Evolutionary conservation across 2,888 invertebrate species (phyloP).

Genomic region (Seira musarum): DNA sequence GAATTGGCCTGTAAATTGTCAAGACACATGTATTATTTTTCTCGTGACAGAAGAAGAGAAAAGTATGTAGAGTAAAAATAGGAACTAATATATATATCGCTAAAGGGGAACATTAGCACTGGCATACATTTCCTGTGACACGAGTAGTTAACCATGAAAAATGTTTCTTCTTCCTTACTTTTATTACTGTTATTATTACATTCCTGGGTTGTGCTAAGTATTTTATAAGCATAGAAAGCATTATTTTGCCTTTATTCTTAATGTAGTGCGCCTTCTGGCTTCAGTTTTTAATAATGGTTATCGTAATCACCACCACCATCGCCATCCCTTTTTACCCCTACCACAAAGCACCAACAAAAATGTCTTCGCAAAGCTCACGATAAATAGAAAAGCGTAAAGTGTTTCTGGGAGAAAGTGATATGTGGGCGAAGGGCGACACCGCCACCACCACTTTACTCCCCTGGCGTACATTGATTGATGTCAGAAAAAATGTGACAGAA

Average conservation of each 20-base stretch:
- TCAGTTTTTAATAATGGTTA: neutral
- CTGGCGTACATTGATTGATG: conserved; percentile 51
- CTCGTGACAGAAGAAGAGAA: conserved; percentile 16
- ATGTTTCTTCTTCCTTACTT: conserved; percentile 54
- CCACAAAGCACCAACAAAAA: neutral
- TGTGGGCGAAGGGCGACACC: neutral
- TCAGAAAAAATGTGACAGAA: conserved; percentile 60
- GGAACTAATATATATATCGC: conserved; percentile 40
- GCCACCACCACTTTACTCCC: too few species aligned
- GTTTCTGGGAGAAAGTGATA: too few species aligned
- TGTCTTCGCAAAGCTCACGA: too few species aligned
- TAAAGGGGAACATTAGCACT: conserved; percentile 57
- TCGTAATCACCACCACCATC: conserved; percentile 31
- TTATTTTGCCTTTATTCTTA: neutral
- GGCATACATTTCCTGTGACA: conserved; percentile 60
- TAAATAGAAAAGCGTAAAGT: too few species aligned
- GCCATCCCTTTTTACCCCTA: neutral
- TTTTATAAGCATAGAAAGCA: conserved; percentile 8
- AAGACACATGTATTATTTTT: conserved; percentile 33
- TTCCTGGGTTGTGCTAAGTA: too few species aligned
- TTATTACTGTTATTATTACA: conserved; percentile 40
- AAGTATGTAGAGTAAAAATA: conserved; percentile 28
- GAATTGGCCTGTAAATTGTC: conserved; percentile 83
- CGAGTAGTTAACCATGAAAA: conserved; percentile 61
- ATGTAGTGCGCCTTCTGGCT: neutral